Evolutionary conservation across 2,888 invertebrate species (phyloP), one percentile per base, ranked within the genome.

Genomic region (Sarcophaga variegata): DNA sequence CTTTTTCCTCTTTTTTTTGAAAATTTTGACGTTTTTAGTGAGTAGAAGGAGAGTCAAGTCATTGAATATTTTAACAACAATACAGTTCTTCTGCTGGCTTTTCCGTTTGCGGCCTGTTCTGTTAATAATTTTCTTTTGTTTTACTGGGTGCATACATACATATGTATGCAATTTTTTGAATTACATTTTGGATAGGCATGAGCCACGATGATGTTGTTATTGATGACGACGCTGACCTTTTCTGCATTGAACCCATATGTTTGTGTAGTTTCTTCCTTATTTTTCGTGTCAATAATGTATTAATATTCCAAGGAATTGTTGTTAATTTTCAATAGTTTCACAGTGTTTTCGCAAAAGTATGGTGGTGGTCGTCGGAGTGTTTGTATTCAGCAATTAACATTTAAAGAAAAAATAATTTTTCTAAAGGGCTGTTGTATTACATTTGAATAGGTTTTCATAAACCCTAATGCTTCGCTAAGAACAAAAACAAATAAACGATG

Each of bases 21-120:
- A 66, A 80, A 54, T 67, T 85, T 85, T 81, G 80, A 85, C 76
- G 76, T 85, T 85, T 85, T 85, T 81, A 85, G 80, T 81, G 67
- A 85, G 71, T 85, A 37, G 76, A 76, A 66, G 37, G 8, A 37
- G 37, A 37, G 37, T 37, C 37, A 37, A 54, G 54, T 54, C 54
- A 54, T 85, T 85, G 78, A 67, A 63, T 83, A 78, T 85, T 75
- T 47, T 17, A 54, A 81, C 22, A 22, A 81, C 80, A 77, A 85
- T 81, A 85, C 20, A 72, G 45, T 54, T 3, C 54, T 54, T 54
- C 54, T 37, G 37, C 37, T 37, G 37, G 37, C 37, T 37, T 37
- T 37, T 8, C 8, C 8, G 37, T 37, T 37, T 37, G 37, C 37
- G 37, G 54, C 54, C 54, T 54, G 17, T 17, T 17, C 49, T 27